These are phyloP conservation scores for Ramphastos sulfuratus DNA, from an alignment of 2,113 vertebrate species.

Conservation along the genomic window DNA sequence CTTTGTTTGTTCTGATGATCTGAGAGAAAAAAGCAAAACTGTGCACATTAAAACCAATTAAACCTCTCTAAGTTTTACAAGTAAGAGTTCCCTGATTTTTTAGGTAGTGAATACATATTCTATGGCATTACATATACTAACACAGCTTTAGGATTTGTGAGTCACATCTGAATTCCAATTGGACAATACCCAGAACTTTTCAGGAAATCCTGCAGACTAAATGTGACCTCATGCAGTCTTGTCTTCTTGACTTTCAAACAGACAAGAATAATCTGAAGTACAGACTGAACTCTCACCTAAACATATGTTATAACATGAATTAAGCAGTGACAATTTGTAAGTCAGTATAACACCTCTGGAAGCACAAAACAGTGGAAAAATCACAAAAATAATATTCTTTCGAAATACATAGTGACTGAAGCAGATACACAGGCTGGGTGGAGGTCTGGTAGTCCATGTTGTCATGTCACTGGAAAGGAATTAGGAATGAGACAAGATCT, in stretches of 20 bases:
- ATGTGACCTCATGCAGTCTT: background rate
- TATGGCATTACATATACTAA: background rate
- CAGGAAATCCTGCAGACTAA: background rate
- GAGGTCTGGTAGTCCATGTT: too few species aligned
- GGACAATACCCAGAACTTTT: background rate
- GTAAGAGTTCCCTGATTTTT: accelerated
- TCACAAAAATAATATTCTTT: too few species aligned
- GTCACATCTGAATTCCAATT: background rate
- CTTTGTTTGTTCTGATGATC: background rate
- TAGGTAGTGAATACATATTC: background rate
- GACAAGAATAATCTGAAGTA: background rate
- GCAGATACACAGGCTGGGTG: too few species aligned
- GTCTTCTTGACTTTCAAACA: background rate
- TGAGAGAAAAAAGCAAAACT: background rate
- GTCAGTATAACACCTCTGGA: background rate
- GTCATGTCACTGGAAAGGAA: too few species aligned
- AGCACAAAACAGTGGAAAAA: too few species aligned
- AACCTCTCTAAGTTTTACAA: background rate
- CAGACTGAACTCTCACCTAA: background rate
- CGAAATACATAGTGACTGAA: too few species aligned
- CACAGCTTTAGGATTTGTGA: background rate
- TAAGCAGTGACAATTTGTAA: background rate
- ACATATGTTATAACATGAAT: background rate
- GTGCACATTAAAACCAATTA: background rate
- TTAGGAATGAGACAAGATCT: too few species aligned